Percentiles rank a stretch among this genome's conserved stretches.
phyloP scores from a whole-genome alignment of 2,797 vertebrate genomes.

The Bovichtus variegatus region DNA sequence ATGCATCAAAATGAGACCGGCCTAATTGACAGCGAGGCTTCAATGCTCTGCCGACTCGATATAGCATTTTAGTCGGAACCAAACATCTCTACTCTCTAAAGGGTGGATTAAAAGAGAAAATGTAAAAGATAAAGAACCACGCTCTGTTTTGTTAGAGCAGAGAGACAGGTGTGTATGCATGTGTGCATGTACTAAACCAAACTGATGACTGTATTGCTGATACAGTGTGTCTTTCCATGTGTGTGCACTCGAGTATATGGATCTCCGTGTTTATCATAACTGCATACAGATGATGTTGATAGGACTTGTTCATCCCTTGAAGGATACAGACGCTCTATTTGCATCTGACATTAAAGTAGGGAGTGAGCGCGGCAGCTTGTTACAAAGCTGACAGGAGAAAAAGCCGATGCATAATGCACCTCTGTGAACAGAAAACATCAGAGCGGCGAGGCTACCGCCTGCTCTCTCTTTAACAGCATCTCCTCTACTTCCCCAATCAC shows the following conservation, averaged over 20 bases:
- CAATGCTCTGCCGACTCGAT: constrained; percentile 15
- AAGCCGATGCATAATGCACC: constrained; percentile 63
- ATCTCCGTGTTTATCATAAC: constrained; percentile 50
- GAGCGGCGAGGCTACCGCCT: constrained; percentile 48
- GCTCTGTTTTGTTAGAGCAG: constrained; percentile 2
- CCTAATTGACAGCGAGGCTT: constrained; percentile 66
- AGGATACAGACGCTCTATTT: constrained; percentile 54
- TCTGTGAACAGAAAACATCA: constrained; percentile 62
- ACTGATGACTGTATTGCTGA: constrained; percentile 7
- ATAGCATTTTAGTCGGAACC: constrained; percentile 43
- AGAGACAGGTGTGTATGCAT: neutral
- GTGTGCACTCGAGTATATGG: neutral
- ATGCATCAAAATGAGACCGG: constrained; percentile 62
- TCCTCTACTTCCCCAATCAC: constrained; percentile 66
- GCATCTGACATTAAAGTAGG: constrained; percentile 69
- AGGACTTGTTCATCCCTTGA: constrained; percentile 50
- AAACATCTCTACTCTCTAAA: constrained; percentile 21
- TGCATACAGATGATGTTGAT: constrained; percentile 52
- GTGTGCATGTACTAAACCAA: constrained; percentile 13
- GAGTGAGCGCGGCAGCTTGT: constrained; percentile 47
- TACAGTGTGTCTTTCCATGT: constrained; percentile 12
- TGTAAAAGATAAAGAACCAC: constrained; percentile 5
- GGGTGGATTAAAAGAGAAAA: constrained; percentile 20
- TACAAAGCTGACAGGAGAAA: constrained; percentile 59
- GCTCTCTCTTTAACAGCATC: constrained; percentile 57